phyloP scores from a whole-genome alignment of 1,140 invertebrate genomes.

The Piezodorus guildinii region DNA sequence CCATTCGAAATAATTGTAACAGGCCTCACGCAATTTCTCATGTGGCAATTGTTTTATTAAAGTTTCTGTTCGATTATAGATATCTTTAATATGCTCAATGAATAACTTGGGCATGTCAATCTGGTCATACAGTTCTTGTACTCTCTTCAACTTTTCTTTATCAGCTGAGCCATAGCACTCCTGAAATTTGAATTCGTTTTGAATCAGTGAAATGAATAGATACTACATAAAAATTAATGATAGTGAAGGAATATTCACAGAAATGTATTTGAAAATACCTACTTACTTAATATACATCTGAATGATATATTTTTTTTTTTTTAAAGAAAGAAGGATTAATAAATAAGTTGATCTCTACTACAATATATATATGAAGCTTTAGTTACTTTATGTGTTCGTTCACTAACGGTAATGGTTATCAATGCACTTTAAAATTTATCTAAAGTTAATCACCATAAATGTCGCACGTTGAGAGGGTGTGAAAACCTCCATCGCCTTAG shows the following conservation, averaged over 20 bases:
- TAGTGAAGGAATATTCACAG: no score
- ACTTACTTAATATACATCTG: no score
- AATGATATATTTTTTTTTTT: no score
- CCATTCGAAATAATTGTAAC: not conserved
- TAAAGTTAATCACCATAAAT: not conserved
- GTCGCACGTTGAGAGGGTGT: not conserved
- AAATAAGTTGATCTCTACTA: no score
- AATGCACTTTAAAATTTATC: no score
- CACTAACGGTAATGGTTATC: no score
- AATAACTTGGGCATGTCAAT: not conserved
- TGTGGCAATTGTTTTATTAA: not conserved
- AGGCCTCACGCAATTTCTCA: not conserved
- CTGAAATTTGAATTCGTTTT: not conserved
- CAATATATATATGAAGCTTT: no score
- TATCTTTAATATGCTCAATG: not conserved
- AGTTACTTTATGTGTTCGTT: no score
- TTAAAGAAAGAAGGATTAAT: no score
- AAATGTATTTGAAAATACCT: no score
- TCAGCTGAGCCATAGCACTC: conserved; percentile 1
- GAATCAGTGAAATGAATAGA: no score
- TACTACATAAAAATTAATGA: no score
- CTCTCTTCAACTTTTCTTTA: not conserved
- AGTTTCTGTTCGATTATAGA: not conserved
- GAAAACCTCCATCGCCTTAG: not conserved
- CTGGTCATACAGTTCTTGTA: not conserved